Evolutionary conservation across 2,113 vertebrate species (phyloP).

Genomic region (Excalfactoria chinensis): DNA sequence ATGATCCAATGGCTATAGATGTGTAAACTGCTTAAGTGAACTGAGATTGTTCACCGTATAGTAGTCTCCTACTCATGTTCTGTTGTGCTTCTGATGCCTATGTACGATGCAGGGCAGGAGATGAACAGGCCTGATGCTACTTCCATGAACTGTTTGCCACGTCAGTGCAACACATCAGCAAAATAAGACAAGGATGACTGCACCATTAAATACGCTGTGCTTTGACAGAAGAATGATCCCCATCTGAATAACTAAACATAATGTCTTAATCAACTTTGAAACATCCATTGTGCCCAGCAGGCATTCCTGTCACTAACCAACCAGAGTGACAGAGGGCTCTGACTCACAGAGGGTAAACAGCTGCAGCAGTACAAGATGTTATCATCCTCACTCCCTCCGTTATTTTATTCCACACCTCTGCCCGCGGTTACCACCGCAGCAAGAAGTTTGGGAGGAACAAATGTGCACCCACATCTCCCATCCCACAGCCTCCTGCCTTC

Average conservation of each 20-base stretch:
- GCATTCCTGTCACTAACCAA: neutral
- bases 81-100: neutral
- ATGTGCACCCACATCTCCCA: fast-evolving
- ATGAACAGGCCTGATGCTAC: fast-evolving
- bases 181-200: neutral
- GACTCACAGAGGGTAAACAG: neutral
- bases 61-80: neutral
- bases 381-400: neutral
- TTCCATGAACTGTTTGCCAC: neutral
- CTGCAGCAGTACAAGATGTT: neutral
- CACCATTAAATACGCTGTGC: neutral
- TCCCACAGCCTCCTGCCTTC: neutral
- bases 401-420: neutral
- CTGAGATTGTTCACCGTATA: neutral
- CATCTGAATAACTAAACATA: neutral
- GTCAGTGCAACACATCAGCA: neutral
- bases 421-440: neutral
- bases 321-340: neutral
- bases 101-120: too few species aligned
- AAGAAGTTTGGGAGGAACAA: neutral
- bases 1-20: neutral
- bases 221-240: neutral
- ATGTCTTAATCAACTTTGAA: neutral
- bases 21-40: neutral
- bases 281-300: neutral